Conservation (phyloP, 1,140 invertebrate species). For the Telenomus remus region DNA sequence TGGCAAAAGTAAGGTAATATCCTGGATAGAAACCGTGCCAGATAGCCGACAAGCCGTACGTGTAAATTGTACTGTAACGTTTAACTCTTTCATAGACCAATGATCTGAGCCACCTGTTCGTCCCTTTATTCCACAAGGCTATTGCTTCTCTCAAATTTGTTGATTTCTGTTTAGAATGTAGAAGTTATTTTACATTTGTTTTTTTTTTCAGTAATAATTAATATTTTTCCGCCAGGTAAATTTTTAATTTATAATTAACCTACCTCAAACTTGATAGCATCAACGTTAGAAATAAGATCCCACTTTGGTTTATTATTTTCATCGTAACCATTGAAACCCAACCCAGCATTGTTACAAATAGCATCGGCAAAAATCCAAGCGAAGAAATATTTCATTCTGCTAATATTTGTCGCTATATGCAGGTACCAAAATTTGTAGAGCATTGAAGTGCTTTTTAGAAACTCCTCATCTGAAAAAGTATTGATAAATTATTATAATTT, state of each 20-base stretch:
- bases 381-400: slow-evolving; percentile 96
- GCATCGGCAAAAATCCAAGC: slow-evolving; percentile 96
- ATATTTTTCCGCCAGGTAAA: no score
- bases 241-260: no score
- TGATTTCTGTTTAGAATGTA: slow-evolving; percentile 77
- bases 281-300: slow-evolving; percentile 94
- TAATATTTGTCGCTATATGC: slow-evolving; percentile 84
- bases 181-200: not conserved
- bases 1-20: slow-evolving; percentile 96
- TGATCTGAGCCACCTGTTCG: slow-evolving; percentile 90
- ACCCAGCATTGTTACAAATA: slow-evolving; percentile 94
- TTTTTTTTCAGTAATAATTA: not conserved
- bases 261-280: slow-evolving; percentile 93
- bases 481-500: no score
- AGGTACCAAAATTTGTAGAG: slow-evolving; percentile 86
- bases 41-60: slow-evolving; percentile 91
- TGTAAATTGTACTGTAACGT: slow-evolving; percentile 80
- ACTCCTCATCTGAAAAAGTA: slow-evolving; percentile 78
- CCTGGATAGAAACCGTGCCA: slow-evolving; percentile 99
- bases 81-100: slow-evolving; percentile 89
- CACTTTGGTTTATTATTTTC: slow-evolving; percentile 83
- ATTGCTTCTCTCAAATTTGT: slow-evolving; percentile 88
- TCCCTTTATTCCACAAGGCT: slow-evolving; percentile 93
- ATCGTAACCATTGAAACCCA: slow-evolving; percentile 92
- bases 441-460: slow-evolving; percentile 79